A percentile compares a stretch with the other conserved stretches of the same genome.
Evolutionary conservation across 2,797 vertebrate species (phyloP).

Genomic region (Pipistrellus pygmaeus): DNA sequence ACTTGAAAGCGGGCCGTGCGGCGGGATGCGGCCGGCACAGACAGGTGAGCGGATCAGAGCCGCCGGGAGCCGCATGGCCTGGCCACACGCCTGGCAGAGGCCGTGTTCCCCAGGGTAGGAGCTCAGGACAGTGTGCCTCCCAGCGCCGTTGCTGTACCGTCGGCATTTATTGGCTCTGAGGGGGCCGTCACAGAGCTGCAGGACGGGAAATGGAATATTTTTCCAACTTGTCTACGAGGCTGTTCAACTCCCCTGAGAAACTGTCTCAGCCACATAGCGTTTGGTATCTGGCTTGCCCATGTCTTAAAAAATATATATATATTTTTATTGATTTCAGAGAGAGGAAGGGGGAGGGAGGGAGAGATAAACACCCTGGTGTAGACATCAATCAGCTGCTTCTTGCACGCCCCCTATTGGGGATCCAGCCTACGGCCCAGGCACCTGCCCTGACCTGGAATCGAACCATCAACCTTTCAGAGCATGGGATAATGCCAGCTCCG

Average conservation of each 20-base stretch:
- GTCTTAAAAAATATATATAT: neutral
- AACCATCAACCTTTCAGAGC: too few species aligned
- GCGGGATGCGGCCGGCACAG: neutral
- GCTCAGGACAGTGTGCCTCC: accelerated
- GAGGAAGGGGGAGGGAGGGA: too few species aligned
- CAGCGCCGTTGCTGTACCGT: neutral
- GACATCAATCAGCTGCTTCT: too few species aligned
- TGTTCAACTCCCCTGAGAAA: neutral
- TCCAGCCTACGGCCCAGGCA: too few species aligned
- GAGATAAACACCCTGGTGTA: too few species aligned
- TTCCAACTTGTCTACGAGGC: neutral
- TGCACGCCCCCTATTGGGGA: too few species aligned
- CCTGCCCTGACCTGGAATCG: too few species aligned
- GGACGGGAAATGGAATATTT: neutral
- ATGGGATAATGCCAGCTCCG: too few species aligned
- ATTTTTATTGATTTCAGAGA: too few species aligned
- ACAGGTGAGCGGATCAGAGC: slow-evolving; percentile 36
- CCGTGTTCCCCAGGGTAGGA: neutral
- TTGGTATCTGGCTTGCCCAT: neutral
- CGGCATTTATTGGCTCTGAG: neutral
- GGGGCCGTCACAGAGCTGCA: neutral
- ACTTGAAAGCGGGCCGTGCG: slow-evolving; percentile 40
- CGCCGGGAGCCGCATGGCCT: neutral
- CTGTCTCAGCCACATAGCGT: neutral
- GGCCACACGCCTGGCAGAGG: neutral